These are phyloP conservation scores for Ophiothrix spiculata DNA, from an alignment of 35 echinoderm and acorn worm species.

Conservation along the genomic window DNA sequence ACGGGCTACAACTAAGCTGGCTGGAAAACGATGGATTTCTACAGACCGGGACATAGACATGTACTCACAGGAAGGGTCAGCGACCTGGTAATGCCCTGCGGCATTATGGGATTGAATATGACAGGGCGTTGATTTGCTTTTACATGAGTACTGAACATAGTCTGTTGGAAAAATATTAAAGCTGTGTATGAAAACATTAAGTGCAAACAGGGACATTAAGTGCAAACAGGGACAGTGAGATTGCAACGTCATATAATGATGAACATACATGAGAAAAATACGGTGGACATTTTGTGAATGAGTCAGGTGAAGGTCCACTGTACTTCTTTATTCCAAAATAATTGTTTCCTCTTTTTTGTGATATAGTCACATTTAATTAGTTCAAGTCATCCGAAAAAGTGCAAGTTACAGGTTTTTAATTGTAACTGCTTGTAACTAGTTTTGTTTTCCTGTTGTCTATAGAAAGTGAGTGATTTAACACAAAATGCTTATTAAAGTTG, in stretches of 20 bases:
- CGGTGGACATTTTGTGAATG: background rate
- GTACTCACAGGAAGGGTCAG: constrained; percentile 4
- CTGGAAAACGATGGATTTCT: background rate
- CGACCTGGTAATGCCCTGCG: background rate
- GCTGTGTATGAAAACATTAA: background rate
- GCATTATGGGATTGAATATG: constrained; percentile 15
- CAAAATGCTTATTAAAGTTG: too few species aligned
- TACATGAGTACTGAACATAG: background rate
- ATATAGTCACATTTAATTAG: background rate
- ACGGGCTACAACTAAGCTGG: background rate
- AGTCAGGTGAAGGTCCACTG: background rate
- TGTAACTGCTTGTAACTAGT: too few species aligned
- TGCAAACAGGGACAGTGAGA: background rate
- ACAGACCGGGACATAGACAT: background rate
- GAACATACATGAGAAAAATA: background rate
- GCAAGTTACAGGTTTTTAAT: too few species aligned
- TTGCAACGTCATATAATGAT: background rate
- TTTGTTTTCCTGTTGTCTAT: too few species aligned
- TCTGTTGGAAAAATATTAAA: too few species aligned
- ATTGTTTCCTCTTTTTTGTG: background rate
- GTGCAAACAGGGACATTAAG: background rate
- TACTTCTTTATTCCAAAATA: background rate
- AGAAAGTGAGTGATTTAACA: too few species aligned
- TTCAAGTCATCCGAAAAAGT: too few species aligned
- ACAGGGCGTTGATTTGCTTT: background rate